Conservation (phyloP, 2,888 invertebrate genomes). For the Cordylochernes scorpioides region DNA sequence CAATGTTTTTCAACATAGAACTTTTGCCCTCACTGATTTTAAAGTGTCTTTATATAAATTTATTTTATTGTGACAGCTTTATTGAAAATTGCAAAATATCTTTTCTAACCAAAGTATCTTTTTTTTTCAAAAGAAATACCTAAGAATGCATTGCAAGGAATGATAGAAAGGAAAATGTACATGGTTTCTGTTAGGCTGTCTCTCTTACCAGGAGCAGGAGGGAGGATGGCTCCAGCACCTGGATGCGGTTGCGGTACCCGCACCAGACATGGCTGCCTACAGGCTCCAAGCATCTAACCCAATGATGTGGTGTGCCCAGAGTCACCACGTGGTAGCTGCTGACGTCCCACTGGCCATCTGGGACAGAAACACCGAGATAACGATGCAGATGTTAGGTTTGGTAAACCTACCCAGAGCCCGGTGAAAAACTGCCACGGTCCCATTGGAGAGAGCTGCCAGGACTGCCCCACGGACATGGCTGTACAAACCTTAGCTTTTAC, state of each 20-base stretch:
- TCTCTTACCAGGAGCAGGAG: slow-evolving; percentile 33
- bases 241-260: slow-evolving; percentile 83
- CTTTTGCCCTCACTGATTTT: too few relatives aligned
- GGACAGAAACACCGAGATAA: slow-evolving; percentile 3
- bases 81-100: too few relatives aligned
- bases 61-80: too few relatives aligned
- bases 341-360: slow-evolving; percentile 81
- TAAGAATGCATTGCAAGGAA: too few relatives aligned
- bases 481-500: slow-evolving; percentile 16
- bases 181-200: too few relatives aligned
- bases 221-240: slow-evolving; percentile 65
- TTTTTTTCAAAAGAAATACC: too few relatives aligned
- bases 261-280: slow-evolving; percentile 89
- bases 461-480: slow-evolving; percentile 74
- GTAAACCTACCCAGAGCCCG: slow-evolving; percentile 28
- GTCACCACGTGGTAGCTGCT: slow-evolving; percentile 67
- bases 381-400: not conserved
- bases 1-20: too few relatives aligned
- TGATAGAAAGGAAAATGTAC: too few relatives aligned
- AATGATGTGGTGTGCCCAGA: slow-evolving; percentile 57
- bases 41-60: too few relatives aligned
- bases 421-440: slow-evolving; percentile 60
- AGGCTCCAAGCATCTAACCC: slow-evolving; percentile 61
- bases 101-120: not conserved
- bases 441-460: slow-evolving; percentile 80